Evolutionary conservation across 2,888 invertebrate genomes (phyloP), one percentile per base, ranked within the genome.

Genomic region (Sphaeridia pumilis): DNA sequence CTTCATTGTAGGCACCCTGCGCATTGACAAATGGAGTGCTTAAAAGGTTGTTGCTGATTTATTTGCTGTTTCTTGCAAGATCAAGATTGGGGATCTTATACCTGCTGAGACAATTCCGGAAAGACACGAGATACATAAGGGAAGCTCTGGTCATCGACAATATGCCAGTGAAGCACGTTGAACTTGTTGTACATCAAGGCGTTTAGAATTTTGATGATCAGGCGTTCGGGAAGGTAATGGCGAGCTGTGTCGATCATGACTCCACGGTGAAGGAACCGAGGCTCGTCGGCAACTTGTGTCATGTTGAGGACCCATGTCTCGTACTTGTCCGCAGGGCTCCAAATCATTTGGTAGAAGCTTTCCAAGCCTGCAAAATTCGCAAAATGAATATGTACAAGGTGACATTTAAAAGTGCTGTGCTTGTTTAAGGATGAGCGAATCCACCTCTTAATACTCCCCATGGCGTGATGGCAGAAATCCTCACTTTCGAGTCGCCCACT

Each of bases 121-220:
- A 81, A 93, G 38, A 68, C 75, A 43, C 70, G 71, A 68, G 90
- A 92, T 61, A 82, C 77, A 67, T 84, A 94, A 0, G 94, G 92
- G 69, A 94, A 94, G 59, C 90, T 86, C 66, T 87, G 85, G 69
- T 92, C 90, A 69, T 94, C 94, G 0, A 85, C 84, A 48, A 94
- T 84, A 69, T 94, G 94, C 93, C 93, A 94, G 70, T 94, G 93
- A 56, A 94, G 80, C 0, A 92, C 87, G 69, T 94, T 94, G 67
- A 92, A 71, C 72, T 95, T 94, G 69, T 89, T 92, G 69, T 84
- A 85, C 0, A 83, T 76, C 88, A 93, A 87, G 0, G 84, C 85
- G 59, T 92, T 87, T 63, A 92, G 67, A 0, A 76, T 79, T 49
- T 75, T 70, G 28, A 78, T 69, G 52, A 93, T 80, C 48, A 78